Conservation (phyloP, 2,113 vertebrate species). For the Sinocyclocheilus grahami region DNA sequence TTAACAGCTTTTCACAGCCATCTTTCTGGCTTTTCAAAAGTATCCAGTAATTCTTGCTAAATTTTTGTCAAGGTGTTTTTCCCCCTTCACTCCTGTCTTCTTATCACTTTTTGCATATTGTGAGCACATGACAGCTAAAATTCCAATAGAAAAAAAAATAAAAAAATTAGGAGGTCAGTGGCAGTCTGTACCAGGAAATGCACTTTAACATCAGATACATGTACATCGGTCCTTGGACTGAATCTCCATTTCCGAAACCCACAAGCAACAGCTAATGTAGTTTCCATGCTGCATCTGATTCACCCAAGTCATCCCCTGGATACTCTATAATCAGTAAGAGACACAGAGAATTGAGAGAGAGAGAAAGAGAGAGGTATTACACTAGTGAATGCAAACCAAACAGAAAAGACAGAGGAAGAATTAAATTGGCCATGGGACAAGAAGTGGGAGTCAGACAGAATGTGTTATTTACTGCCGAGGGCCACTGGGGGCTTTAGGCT, state of each 20-base stretch:
- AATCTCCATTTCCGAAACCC: background rate
- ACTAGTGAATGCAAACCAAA: constrained; percentile 52
- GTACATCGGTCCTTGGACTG: background rate
- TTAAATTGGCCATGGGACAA: constrained; percentile 61
- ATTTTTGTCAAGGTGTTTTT: too few species aligned
- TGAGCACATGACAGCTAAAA: background rate
- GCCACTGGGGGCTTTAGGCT: constrained; percentile 44
- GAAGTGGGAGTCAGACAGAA: constrained; percentile 34
- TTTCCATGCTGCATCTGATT: constrained; percentile 12
- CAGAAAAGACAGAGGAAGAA: constrained; percentile 50
- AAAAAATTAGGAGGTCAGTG: too few species aligned
- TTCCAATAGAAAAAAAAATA: too few species aligned
- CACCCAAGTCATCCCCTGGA: constrained; percentile 24
- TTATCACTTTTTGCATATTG: background rate
- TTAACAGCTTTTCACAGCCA: too few species aligned
- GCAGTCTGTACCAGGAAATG: background rate
- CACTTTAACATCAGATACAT: background rate
- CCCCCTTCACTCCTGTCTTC: too few species aligned
- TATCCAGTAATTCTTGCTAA: too few species aligned
- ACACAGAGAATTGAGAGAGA: background rate
- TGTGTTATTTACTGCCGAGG: constrained; percentile 59
- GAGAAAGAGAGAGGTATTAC: background rate
- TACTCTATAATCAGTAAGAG: constrained; percentile 47
- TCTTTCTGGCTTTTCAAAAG: too few species aligned
- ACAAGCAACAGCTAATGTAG: background rate